Conservation (phyloP, 2,888 invertebrate species). For the Archips xylosteana region DNA sequence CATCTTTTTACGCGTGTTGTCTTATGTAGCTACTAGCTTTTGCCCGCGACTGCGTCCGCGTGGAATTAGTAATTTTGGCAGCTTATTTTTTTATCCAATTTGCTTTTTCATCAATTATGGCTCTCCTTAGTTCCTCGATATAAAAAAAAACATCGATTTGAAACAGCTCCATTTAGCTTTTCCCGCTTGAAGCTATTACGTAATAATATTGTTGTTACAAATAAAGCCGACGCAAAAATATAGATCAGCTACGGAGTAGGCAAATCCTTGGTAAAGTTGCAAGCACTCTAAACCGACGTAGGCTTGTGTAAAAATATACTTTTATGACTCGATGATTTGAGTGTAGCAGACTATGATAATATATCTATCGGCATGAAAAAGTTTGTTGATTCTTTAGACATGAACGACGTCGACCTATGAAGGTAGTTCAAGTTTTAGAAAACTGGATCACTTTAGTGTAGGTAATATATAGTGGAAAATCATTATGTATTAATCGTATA, state of each 20-base stretch:
- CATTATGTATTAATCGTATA: background rate
- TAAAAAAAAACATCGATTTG: no score
- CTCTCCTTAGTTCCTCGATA: no score
- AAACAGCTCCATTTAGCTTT: background rate
- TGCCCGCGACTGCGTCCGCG: no score
- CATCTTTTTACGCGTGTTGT: no score
- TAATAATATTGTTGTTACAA: background rate
- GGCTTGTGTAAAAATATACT: constrained; percentile 7
- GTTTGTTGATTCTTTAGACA: background rate
- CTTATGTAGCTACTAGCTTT: no score
- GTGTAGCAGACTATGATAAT: background rate
- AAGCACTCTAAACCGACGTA: background rate
- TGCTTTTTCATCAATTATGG: no score
- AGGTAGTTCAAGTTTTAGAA: background rate
- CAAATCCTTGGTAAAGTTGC: background rate
- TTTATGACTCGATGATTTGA: constrained; percentile 12
- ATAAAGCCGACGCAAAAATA: background rate
- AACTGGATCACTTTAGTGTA: background rate
- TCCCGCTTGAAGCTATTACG: background rate
- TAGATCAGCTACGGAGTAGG: background rate
- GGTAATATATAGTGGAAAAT: background rate
- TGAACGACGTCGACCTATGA: background rate
- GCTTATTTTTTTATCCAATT: no score
- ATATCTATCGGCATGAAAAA: background rate
- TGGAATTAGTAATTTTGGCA: no score